Percentiles rank a stretch among this genome's conserved stretches.
Evolutionary conservation across 2,888 invertebrate species (phyloP).

Genomic region (Apomyelois bistriatella): DNA sequence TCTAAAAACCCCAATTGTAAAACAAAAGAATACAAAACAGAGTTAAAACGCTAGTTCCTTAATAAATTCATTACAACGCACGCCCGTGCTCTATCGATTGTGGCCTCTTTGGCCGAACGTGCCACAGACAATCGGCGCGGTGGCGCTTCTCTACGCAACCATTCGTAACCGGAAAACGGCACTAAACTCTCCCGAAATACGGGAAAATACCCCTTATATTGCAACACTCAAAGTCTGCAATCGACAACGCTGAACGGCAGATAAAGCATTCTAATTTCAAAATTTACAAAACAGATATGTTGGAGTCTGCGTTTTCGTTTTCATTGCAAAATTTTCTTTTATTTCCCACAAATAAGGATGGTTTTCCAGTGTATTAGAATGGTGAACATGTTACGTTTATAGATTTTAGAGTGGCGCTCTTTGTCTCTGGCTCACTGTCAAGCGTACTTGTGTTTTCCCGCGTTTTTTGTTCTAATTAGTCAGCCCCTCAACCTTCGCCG

Average conservation of each 20-base stretch:
- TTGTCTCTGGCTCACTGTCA: constrained; percentile 78
- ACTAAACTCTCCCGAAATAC: constrained; percentile 20
- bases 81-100: constrained; percentile 79
- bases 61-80: constrained; percentile 79
- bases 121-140: constrained; percentile 76
- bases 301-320: constrained; percentile 41
- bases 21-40: constrained; percentile 29
- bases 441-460: constrained; percentile 77
- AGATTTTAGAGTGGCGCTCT: constrained; percentile 53
- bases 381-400: constrained; percentile 54
- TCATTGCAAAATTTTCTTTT: constrained; percentile 11
- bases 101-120: constrained; percentile 75
- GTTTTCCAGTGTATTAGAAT: constrained; percentile 8
- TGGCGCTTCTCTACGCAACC: constrained; percentile 75
- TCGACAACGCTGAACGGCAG: constrained; percentile 12
- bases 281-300: constrained; percentile 55
- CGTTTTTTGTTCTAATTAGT: constrained; percentile 80
- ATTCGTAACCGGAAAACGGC: constrained; percentile 32
- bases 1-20: too few species aligned
- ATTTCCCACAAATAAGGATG: neutral
- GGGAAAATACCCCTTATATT: constrained; percentile 23
- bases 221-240: constrained; percentile 22
- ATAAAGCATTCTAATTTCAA: constrained; percentile 34
- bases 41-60: constrained; percentile 54
- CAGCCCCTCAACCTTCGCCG: constrained; percentile 61